Base-by-base conservation (phyloP, 2,113 vertebrate genomes). In the Penelope pileata region DNA sequence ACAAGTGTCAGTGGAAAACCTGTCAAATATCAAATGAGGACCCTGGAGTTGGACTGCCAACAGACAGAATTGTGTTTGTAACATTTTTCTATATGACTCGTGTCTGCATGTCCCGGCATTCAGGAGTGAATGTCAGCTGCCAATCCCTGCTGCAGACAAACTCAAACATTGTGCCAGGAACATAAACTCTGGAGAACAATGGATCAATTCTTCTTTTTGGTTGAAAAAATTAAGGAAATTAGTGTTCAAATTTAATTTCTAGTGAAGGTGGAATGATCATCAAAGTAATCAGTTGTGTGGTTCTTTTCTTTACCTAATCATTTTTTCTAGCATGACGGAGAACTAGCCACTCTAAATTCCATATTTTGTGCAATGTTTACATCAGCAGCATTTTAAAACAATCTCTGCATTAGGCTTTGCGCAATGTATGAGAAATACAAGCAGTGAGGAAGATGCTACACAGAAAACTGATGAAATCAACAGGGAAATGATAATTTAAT, bases 371-470 rank as follows among this genome's bases (percentile, higher is more conserved):
- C 40, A 13, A 8, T 7, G 26, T 50, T 82, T 84, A 51, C 43
- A 58, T 22, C 3, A 82, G 56, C 18, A 82, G 18, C 16, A 40
- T 54, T 83, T 90, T n/a, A 19, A 88, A 91, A 59, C 14, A 69
- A 91, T 36, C 38, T 66, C 70, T 51, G 42, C 34, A 29, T 40
- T 75, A 21, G 14, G 4, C n/a, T 66, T 36, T 36, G 24, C 40
- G 58, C 32, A 26, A 43, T 0, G 7, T 16, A 18, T 9, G 42
- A 85, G 30, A 78, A 84, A 70, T 32, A 58, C 0, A 51, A 90
- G 45, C 1, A 3, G 66, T 0, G 0, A 74, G 45, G n/a, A 69
- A 56, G n/a, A 24, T 19, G 74, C n/a, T 69, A 16, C 26, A 48
- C 12, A 66, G 50, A 89, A 82, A 29, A 83, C 47, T 14, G 62